Conservation (phyloP, 2,797 vertebrate genomes). For the Enteromius viviparus region DNA sequence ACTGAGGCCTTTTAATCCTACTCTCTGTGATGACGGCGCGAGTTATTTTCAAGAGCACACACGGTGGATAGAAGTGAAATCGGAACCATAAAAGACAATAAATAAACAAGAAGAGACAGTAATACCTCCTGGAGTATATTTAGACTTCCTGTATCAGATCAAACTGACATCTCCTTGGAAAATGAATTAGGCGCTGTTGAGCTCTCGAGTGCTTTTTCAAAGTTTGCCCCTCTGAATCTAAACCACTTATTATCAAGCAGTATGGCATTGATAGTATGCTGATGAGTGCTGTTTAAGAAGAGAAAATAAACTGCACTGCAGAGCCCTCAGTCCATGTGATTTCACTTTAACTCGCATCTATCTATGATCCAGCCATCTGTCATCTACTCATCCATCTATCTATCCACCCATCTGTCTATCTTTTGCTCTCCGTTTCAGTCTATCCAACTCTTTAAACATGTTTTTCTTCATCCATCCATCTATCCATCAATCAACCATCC, state of each 20-base stretch:
- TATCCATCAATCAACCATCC: not conserved
- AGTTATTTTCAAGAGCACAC: slow-evolving; percentile 16
- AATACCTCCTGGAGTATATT: slow-evolving; percentile 25
- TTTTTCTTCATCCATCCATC: too few species aligned
- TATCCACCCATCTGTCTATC: too few species aligned
- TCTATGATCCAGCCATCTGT: not conserved
- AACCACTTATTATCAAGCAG: slow-evolving; percentile 25
- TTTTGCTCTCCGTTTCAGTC: too few species aligned
- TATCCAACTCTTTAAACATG: too few species aligned
- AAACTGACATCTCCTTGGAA: slow-evolving; percentile 24
- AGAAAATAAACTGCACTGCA: not conserved
- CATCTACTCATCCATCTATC: too few species aligned
- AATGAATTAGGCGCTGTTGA: not conserved
- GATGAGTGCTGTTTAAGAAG: slow-evolving; percentile 16
- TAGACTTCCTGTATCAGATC: slow-evolving; percentile 34
- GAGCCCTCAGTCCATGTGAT: slow-evolving; percentile 6
- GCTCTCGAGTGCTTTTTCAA: slow-evolving; percentile 10
- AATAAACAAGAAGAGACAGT: slow-evolving; percentile 27
- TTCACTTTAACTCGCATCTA: slow-evolving; percentile 7
- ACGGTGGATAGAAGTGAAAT: not conserved
- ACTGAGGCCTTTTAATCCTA: not conserved
- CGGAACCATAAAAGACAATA: slow-evolving; percentile 17
- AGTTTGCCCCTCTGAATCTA: not conserved
- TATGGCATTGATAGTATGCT: slow-evolving; percentile 26
- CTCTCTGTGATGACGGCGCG: not conserved